Percentiles rank a stretch among this genome's conserved stretches.
Evolutionary conservation across 2,113 vertebrate genomes (phyloP).

Genomic region (Chaetodon auriga): DNA sequence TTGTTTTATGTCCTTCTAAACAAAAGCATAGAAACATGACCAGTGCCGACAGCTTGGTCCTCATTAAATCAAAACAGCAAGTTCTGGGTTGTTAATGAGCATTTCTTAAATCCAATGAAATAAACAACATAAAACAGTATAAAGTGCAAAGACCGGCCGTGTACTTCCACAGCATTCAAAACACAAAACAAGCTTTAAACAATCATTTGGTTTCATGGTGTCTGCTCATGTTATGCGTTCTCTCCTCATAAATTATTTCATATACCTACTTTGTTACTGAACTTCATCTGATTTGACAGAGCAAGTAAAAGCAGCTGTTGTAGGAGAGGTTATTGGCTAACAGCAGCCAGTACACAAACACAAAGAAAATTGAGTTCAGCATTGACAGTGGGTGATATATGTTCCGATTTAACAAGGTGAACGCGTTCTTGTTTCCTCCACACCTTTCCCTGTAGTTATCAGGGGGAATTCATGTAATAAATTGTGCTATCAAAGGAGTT

Average conservation of each 20-base stretch:
- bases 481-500: slow-evolving; percentile 65
- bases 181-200: not conserved
- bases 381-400: slow-evolving; percentile 14
- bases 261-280: slow-evolving; percentile 29
- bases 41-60: not conserved
- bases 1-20: not conserved
- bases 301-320: slow-evolving; percentile 54
- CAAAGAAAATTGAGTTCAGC: slow-evolving; percentile 46
- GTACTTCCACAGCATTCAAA: not conserved
- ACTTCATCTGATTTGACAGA: slow-evolving; percentile 58
- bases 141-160: not conserved
- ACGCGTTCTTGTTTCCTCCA: slow-evolving; percentile 49
- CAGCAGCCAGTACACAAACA: slow-evolving; percentile 30
- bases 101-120: not conserved
- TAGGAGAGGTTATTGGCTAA: slow-evolving; percentile 18
- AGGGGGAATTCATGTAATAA: slow-evolving; percentile 55
- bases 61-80: not conserved
- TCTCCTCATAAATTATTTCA: slow-evolving; percentile 52
- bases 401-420: slow-evolving; percentile 51
- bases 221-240: slow-evolving; percentile 6
- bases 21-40: not conserved
- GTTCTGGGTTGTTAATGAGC: not conserved
- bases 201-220: slow-evolving; percentile 36
- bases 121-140: not conserved
- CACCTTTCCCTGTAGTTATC: slow-evolving; percentile 42